Evolutionary conservation across 2,113 vertebrate species (phyloP).

Genomic region (Mormoops blainvillei): DNA sequence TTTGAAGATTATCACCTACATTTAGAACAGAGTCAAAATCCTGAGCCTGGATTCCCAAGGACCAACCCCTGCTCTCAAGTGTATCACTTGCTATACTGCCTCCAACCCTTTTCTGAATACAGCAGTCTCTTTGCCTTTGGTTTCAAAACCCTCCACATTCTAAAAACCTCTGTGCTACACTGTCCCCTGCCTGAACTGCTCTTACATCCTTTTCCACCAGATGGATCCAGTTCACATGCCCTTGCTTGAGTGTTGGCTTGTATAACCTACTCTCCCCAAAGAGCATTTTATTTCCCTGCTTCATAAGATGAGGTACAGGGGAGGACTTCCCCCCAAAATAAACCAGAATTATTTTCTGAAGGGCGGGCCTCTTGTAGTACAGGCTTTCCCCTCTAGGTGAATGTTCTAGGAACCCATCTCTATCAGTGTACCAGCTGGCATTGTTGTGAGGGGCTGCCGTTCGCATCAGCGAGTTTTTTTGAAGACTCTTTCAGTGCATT

Average conservation of each 20-base stretch:
- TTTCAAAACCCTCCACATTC: neutral
- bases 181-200: too few species aligned
- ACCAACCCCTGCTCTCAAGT: neutral
- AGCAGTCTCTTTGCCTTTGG: neutral
- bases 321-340: too few species aligned
- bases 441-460: too few species aligned
- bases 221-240: neutral
- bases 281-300: neutral
- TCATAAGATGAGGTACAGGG: neutral
- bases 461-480: too few species aligned
- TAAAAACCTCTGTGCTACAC: fast-evolving
- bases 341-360: too few species aligned
- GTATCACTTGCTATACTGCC: fast-evolving
- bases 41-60: neutral
- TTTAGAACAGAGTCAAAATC: neutral
- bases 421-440: too few species aligned
- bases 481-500: too few species aligned
- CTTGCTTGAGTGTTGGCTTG: neutral
- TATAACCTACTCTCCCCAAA: neutral
- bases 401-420: too few species aligned
- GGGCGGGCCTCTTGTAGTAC: too few species aligned
- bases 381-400: too few species aligned
- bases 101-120: fast-evolving
- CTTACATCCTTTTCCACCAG: neutral
- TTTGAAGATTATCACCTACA: neutral